Conservation (phyloP, 2,888 invertebrate species). For the Bombyx huttoni region DNA sequence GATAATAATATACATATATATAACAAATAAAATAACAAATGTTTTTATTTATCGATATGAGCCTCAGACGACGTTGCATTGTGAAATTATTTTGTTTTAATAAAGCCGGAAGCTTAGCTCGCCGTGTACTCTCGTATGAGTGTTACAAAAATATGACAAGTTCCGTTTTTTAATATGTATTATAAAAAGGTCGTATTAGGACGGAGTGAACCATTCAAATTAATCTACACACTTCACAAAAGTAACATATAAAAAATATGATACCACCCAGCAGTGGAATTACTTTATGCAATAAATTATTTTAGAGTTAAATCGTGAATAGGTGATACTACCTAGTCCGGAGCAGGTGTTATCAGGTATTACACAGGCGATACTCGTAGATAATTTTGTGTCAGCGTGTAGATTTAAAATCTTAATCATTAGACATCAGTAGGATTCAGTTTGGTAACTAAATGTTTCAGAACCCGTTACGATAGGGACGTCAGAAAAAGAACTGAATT, state of each 20-base stretch:
- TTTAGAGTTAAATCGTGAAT: no score
- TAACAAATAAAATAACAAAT: not conserved
- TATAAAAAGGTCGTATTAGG: constrained; percentile 34
- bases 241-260: not conserved
- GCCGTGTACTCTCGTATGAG: not conserved
- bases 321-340: not conserved
- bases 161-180: constrained; percentile 2
- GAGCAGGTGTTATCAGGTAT: not conserved
- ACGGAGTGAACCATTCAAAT: constrained; percentile 34
- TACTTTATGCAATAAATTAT: no score
- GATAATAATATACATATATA: constrained; percentile 2
- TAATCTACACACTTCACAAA: constrained; percentile 32
- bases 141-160: not conserved
- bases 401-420: constrained; percentile 24
- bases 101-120: not conserved
- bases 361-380: not conserved
- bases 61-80: not conserved
- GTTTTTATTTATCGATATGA: not conserved
- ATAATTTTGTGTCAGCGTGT: constrained; percentile 14
- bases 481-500: constrained; percentile 20
- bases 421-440: constrained; percentile 47
- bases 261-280: not conserved
- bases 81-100: not conserved
- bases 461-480: constrained; percentile 52
- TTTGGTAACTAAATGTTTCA: constrained; percentile 66